Evolutionary conservation across 2,113 vertebrate genomes (phyloP).

Genomic region (Crotalus helleri): DNA sequence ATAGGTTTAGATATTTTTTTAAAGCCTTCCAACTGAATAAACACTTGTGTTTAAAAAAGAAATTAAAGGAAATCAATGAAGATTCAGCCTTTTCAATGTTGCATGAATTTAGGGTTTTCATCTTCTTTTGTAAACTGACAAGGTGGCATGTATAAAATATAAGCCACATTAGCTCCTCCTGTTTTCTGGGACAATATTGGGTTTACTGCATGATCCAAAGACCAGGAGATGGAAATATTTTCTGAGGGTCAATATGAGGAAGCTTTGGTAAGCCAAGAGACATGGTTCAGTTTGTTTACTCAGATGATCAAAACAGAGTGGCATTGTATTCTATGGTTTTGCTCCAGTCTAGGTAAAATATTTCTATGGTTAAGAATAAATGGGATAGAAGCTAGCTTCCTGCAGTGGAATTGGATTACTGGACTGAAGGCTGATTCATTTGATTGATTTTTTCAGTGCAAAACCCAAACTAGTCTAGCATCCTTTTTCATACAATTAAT

Average conservation of each 20-base stretch:
- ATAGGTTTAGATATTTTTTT: not conserved
- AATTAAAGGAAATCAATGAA: not conserved
- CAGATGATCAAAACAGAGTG: not conserved
- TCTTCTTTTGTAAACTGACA: conserved; percentile 14
- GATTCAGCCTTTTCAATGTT: not conserved
- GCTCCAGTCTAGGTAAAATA: not conserved
- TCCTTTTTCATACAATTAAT: not conserved
- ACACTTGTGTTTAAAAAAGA: not conserved
- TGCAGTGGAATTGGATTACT: not conserved
- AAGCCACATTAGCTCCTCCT: not conserved
- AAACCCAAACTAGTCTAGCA: not conserved
- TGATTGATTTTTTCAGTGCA: not conserved
- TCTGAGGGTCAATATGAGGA: conserved; percentile 8
- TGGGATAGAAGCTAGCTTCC: not conserved
- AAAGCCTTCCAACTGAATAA: not conserved
- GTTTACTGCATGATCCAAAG: not conserved
- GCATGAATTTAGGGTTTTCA: not conserved
- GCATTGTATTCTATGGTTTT: not conserved
- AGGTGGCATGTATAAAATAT: conserved; percentile 19
- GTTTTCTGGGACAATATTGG: not conserved
- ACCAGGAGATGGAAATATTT: not conserved
- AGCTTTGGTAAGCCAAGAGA: not conserved
- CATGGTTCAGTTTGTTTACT: not conserved
- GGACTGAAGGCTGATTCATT: not conserved
- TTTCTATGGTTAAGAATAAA: conserved; percentile 3